Evolutionary conservation across 2,113 vertebrate genomes (phyloP).

Genomic region (Entosphenus tridentatus): DNA sequence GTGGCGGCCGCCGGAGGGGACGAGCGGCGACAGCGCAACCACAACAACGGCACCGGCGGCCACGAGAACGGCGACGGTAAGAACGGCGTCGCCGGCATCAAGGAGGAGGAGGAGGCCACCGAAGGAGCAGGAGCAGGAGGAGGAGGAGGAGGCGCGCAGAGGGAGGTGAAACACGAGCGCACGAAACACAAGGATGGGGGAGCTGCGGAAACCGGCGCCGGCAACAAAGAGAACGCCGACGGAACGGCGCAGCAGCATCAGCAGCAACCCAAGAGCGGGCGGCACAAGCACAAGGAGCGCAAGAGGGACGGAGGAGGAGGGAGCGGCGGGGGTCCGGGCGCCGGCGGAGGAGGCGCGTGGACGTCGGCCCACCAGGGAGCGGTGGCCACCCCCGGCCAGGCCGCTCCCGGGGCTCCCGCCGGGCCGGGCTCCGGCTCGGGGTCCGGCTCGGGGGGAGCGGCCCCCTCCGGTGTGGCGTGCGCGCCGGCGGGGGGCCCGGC

Average conservation of each 20-base stretch:
- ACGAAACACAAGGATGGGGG: no score
- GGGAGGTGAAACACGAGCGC: not conserved
- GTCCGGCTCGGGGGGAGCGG: no score
- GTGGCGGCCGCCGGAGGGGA: no score
- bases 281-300: conserved; percentile 92
- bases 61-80: conserved; percentile 87
- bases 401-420: not conserved
- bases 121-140: no score
- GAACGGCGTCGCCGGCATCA: conserved; percentile 31
- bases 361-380: no score
- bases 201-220: conserved; percentile 25
- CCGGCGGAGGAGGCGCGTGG: not conserved
- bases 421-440: not conserved
- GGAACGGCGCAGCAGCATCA: conserved; percentile 19
- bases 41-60: conserved; percentile 87
- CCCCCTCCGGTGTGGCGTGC: no score
- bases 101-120: conserved; percentile 36
- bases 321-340: not conserved
- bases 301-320: conserved; percentile 36
- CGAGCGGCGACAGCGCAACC: conserved; percentile 54
- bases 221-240: conserved; percentile 58
- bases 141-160: no score
- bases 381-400: no score
- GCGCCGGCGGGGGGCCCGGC: not conserved
- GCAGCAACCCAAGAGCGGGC: conserved; percentile 62